Evolutionary conservation across 35 echinoderm and acorn worm genomes (phyloP).

Genomic region (Lytechinus variegatus): DNA sequence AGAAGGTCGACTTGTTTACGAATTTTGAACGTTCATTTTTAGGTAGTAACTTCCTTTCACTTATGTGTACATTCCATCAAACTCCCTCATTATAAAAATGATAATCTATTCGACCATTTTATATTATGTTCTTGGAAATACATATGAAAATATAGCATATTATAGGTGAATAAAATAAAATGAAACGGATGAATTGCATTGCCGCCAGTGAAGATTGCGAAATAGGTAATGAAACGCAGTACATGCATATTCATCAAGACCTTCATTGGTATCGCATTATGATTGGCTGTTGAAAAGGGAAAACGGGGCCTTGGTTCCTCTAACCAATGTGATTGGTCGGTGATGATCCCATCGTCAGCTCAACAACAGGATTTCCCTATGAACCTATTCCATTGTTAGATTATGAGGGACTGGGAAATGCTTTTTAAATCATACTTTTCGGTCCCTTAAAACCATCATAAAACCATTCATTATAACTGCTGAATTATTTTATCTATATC

Average conservation of each 20-base stretch:
- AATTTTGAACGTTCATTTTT: not conserved
- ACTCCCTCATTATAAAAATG: no score
- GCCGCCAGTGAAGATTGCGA: no score
- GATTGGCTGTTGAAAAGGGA: not conserved
- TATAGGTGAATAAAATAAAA: not conserved
- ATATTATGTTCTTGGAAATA: not conserved
- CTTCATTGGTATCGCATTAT: not conserved
- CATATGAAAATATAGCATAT: not conserved
- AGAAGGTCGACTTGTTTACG: constrained; percentile 1
- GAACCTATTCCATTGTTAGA: not conserved
- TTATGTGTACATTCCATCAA: no score
- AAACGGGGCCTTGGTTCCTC: not conserved
- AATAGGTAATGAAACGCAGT: no score
- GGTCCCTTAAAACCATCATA: no score
- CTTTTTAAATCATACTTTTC: not conserved
- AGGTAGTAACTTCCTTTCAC: no score
- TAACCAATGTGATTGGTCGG: not conserved
- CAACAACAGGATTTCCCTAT: not conserved
- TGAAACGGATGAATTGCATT: not conserved
- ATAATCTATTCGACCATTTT: not conserved
- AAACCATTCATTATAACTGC: no score
- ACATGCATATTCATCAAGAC: not conserved
- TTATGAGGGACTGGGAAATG: not conserved
- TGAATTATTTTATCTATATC: no score
- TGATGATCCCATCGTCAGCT: not conserved